Base-by-base conservation (phyloP, 2,888 invertebrate species). In the Unio delphinus region DNA sequence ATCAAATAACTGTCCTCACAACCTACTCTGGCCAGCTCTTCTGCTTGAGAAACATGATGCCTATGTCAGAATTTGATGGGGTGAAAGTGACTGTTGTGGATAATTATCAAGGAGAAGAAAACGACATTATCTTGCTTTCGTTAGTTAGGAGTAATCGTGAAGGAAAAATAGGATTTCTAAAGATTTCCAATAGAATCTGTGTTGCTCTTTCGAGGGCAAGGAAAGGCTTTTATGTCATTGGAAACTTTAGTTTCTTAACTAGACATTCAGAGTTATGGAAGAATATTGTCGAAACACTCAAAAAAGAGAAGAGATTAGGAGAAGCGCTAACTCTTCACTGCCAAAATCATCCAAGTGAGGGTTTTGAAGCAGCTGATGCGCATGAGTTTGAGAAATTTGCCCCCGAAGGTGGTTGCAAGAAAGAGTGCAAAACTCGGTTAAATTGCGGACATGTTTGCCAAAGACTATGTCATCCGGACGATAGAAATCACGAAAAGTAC, bases 61-160 rank as follows among this genome's bases (percentile, higher is more conserved):
- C 81, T 26, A 80, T 75, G 63, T 60, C 74, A 2, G 62, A 72
- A 34, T 86, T 80, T 70, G 78, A 84, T 20, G 84, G 83, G 18
- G 82, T 88, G 7, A 71, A 74, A 3, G 72, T 85, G 7, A 83
- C 80, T 28, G 80, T 82, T 8, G 81, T 88, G 4, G 88, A 89
- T 74, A 88, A 88, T 67, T 89, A 78, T 64, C 89, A 89, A 73
- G 89, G 89, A 18, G 89, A 89, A 75, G 89, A 90, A 74, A 90
- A 89, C 76, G 89, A 89, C 68, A 86, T 90, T 60, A 81, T 90
- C 26, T 68, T 90, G 18, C 70, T 90, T 45, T 89, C 89, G 26
- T 81, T 89, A 55, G 89, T 90, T 1, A 73, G 89, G 61, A 88
- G 87, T 70, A 89, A 89, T 74, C 66, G 64, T 15, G 76, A 81